These are phyloP conservation scores for Erinaceus europaeus DNA, from an alignment of 2,113 vertebrate species.

Conservation along the genomic window DNA sequence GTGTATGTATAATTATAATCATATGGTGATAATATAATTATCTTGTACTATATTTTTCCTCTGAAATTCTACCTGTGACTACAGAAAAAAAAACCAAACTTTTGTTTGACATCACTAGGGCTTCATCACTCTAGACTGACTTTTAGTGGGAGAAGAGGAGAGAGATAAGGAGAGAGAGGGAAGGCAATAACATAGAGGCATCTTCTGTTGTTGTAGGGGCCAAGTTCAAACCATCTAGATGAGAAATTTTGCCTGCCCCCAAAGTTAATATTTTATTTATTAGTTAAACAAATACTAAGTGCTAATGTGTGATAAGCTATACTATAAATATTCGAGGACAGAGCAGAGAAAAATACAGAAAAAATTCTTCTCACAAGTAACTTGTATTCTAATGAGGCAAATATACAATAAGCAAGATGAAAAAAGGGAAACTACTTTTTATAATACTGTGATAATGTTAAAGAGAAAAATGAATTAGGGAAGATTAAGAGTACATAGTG, in stretches of 20 bases:
- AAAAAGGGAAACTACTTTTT: background rate
- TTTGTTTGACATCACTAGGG: no score
- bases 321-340: background rate
- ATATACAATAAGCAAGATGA: background rate
- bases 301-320: background rate
- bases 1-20: no score
- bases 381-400: background rate
- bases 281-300: background rate
- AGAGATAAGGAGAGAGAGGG: no score
- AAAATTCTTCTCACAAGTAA: background rate
- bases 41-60: background rate
- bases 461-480: background rate
- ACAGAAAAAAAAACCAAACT: background rate
- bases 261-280: slow-evolving; percentile 21
- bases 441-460: background rate
- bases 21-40: no score
- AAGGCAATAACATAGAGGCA: no score
- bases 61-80: background rate
- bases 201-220: no score
- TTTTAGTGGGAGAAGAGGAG: no score
- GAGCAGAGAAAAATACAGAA: background rate
- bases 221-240: no score
- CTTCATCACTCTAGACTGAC: no score
- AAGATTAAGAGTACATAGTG: background rate
- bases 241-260: no score